Percentiles rank a stretch among this genome's conserved stretches.
Conservation (phyloP, 2,797 vertebrate species). For the Sparidentex hasta region DNA sequence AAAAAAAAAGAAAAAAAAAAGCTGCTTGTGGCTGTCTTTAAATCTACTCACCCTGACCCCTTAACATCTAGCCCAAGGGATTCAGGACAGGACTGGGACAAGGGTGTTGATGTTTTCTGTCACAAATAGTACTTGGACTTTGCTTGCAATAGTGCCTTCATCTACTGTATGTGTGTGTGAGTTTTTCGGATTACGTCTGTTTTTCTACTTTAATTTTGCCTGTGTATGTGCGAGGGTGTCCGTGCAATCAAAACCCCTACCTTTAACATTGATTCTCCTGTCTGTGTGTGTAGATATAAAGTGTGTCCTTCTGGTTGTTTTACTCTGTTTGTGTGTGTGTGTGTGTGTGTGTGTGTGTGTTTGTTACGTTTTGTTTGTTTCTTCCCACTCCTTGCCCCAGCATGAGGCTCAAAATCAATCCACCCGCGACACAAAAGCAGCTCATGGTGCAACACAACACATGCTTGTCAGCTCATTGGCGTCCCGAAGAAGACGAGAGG, state of each 20-base stretch:
- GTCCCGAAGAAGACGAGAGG: conserved; percentile 19
- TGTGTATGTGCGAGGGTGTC: conserved; percentile 49
- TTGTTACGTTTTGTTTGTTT: conserved; percentile 45
- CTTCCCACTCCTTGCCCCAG: conserved; percentile 41
- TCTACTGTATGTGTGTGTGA: conserved; percentile 73
- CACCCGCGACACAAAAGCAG: conserved; percentile 40
- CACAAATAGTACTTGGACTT: conserved; percentile 83
- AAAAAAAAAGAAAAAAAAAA: neutral
- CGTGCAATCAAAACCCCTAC: conserved; percentile 57
- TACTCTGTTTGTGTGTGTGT: conserved; percentile 29
- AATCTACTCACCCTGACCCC: conserved; percentile 26
- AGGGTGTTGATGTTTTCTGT: conserved; percentile 70
- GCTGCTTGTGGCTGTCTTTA: neutral
- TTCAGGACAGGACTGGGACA: conserved; percentile 50
- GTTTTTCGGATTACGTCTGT: conserved; percentile 59
- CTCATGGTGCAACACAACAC: conserved; percentile 19
- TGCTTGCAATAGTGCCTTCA: conserved; percentile 91
- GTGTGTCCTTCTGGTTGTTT: conserved; percentile 43
- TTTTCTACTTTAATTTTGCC: conserved; percentile 70
- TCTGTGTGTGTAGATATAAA: conserved; percentile 46
- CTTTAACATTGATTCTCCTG: conserved; percentile 46
- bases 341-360: conserved; percentile 34
- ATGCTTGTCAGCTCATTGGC: conserved; percentile 18
- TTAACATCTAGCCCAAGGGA: conserved; percentile 82
- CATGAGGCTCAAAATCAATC: conserved; percentile 59